Percentiles rank a stretch among this genome's conserved stretches.
Evolutionary conservation across 2,888 invertebrate species (phyloP).

Genomic region (Scaeva pyrastri): DNA sequence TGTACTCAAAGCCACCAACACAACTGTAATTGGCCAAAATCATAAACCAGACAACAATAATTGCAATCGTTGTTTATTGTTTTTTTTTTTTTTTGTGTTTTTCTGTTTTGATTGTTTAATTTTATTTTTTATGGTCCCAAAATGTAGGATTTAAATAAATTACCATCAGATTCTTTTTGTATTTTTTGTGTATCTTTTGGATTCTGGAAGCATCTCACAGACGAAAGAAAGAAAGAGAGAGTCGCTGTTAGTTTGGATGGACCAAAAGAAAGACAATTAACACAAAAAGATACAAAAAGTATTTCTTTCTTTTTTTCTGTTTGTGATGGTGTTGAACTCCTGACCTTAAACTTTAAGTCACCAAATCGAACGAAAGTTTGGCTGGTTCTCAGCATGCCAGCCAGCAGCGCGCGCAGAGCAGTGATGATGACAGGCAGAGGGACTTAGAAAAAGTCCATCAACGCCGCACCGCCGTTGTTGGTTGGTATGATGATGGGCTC

Average conservation of each 20-base stretch:
- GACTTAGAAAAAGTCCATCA: conserved; percentile 54
- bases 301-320: not conserved
- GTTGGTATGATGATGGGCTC: no score
- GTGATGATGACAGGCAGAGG: not conserved
- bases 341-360: conserved; percentile 72
- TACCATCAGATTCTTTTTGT: conserved; percentile 64
- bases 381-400: not conserved
- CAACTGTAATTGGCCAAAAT: conserved; percentile 47
- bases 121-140: conserved; percentile 32
- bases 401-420: not conserved
- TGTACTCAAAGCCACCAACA: conserved; percentile 32
- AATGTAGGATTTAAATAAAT: conserved; percentile 70
- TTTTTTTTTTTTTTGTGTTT: not conserved
- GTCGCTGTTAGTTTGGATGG: conserved; percentile 21
- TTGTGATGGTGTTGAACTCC: conserved; percentile 61
- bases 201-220: conserved; percentile 54
- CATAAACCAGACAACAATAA: conserved; percentile 69
- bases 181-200: conserved; percentile 24
- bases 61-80: conserved; percentile 47
- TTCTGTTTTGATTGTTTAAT: not conserved
- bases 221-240: conserved; percentile 59
- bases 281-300: conserved; percentile 55
- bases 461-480: conserved; percentile 21
- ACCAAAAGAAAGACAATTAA: conserved; percentile 58
- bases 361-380: conserved; percentile 47